phyloP scores from a whole-genome alignment of 2,797 vertebrate species.

The Octomys mimax region DNA sequence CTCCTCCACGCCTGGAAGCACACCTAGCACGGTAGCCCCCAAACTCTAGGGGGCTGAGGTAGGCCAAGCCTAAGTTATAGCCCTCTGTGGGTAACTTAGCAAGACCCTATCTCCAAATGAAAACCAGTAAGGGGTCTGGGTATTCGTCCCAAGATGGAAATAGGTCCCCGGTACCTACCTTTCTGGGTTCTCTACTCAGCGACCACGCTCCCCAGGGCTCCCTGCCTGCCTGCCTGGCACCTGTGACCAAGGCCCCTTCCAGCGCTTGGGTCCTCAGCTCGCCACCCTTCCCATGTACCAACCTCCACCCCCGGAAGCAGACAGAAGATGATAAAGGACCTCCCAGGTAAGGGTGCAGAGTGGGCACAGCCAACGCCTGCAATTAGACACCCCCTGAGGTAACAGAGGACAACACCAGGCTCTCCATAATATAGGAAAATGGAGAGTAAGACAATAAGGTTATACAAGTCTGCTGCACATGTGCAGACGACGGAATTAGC shows the following conservation, averaged over 20 bases:
- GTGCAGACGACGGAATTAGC: rapidly evolving
- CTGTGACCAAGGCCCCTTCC: not conserved
- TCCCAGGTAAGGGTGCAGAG: not conserved
- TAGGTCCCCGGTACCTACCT: not conserved
- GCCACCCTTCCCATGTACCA: not conserved
- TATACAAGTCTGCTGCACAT: too few relatives aligned
- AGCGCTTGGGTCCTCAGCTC: not conserved
- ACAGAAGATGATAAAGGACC: not conserved
- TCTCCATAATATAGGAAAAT: rapidly evolving
- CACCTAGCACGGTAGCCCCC: not conserved
- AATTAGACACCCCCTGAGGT: not conserved
- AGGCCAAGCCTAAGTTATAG: not conserved
- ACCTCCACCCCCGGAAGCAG: not conserved
- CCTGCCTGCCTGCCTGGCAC: not conserved
- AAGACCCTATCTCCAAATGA: not conserved
- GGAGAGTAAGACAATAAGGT: not conserved
- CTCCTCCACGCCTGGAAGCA: not conserved
- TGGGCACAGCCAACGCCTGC: too few relatives aligned
- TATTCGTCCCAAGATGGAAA: too few relatives aligned
- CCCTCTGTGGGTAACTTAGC: not conserved
- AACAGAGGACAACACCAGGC: rapidly evolving
- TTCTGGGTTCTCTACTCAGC: not conserved
- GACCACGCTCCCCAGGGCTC: not conserved
- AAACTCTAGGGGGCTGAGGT: not conserved
- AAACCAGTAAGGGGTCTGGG: not conserved